Evolutionary conservation across 2,888 invertebrate species (phyloP).

Genomic region (Patella caerulea): DNA sequence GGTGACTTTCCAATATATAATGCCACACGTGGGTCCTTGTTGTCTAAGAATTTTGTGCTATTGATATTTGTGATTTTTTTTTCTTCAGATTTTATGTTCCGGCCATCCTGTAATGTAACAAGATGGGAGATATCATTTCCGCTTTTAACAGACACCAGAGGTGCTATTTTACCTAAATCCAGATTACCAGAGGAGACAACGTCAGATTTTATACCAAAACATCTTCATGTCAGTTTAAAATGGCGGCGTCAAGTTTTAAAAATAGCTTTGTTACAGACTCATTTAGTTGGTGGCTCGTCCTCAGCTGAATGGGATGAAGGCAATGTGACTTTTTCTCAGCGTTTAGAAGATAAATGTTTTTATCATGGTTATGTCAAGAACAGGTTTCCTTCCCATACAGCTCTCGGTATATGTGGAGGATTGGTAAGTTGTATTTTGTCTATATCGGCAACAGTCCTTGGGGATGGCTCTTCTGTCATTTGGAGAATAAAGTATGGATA

Average conservation of each 20-base stretch:
- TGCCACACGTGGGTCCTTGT: too few species aligned
- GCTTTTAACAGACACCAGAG: conserved; percentile 20
- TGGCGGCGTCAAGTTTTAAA: conserved; percentile 31
- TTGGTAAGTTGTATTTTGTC: conserved; percentile 34
- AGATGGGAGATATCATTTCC: conserved; percentile 33
- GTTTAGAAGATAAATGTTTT: conserved; percentile 71
- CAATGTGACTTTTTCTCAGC: conserved; percentile 44
- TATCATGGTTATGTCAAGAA: conserved; percentile 74
- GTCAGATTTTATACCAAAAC: not conserved
- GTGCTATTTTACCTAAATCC: conserved; percentile 5
- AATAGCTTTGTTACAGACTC: conserved; percentile 29
- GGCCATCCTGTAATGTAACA: conserved; percentile 28
- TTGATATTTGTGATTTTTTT: not conserved
- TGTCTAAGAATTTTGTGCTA: too few species aligned
- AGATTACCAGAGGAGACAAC: not conserved
- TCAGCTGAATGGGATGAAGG: conserved; percentile 41
- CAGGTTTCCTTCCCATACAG: conserved; percentile 35
- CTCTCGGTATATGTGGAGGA: conserved; percentile 42
- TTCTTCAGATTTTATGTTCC: conserved; percentile 24
- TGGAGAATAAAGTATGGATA: too few species aligned
- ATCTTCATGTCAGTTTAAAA: conserved; percentile 26
- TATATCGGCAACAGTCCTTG: too few species aligned
- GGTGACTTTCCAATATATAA: too few species aligned
- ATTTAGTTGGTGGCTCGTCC: conserved; percentile 32
- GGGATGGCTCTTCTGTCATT: too few species aligned